Percentiles rank a stretch among this genome's conserved stretches.
Conservation (phyloP, 2,888 invertebrate genomes). For the Eilema depressum region DNA sequence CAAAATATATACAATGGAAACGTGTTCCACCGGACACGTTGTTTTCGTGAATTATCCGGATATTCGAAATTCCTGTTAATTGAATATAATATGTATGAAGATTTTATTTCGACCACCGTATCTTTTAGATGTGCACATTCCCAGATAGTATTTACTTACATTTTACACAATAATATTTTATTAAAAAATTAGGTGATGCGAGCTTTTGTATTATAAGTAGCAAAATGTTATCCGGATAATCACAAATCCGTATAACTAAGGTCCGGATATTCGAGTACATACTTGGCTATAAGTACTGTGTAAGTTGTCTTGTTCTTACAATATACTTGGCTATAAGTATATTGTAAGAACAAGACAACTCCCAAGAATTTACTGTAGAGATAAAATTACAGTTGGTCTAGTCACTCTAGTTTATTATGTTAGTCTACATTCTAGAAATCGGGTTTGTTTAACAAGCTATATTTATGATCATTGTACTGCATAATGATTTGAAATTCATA, state of each 20-base stretch:
- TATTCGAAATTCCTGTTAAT: no score
- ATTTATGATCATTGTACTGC: background rate
- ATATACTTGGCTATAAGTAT: background rate
- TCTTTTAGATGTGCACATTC: no score
- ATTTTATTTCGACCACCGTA: background rate
- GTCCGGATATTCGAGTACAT: background rate
- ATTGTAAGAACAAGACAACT: conserved; percentile 8
- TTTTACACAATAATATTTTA: no score
- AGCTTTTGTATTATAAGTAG: background rate
- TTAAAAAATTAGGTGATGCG: no score
- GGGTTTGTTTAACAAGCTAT: conserved; percentile 11
- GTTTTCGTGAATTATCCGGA: no score
- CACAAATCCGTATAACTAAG: background rate
- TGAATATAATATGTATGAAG: no score
- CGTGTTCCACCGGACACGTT: background rate
- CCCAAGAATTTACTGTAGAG: conserved; percentile 18
- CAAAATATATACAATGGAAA: background rate
- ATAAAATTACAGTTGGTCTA: conserved; percentile 16
- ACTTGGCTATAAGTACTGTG: background rate
- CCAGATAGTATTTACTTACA: no score
- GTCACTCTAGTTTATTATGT: conserved; percentile 12
- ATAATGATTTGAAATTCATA: background rate
- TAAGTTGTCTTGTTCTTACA: no score
- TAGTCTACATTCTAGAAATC: conserved; percentile 4
- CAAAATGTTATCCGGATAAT: background rate